Percentiles rank a stretch among this genome's conserved stretches.
phyloP scores from a whole-genome alignment of 2,888 invertebrate genomes.

The Ophion obscuratus region DNA sequence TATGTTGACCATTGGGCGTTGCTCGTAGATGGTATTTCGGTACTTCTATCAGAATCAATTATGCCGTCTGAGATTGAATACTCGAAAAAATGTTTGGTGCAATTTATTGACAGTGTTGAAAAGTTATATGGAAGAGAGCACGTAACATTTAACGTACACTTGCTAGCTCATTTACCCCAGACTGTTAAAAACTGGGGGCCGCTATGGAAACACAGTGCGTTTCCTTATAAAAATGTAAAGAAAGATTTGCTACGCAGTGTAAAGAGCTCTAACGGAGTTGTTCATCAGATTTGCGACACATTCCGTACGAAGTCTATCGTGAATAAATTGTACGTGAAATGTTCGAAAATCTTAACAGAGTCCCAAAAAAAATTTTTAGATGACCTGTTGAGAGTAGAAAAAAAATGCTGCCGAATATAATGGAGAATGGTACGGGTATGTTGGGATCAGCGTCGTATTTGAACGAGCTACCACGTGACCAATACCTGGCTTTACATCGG shows the following conservation, averaged over 20 bases:
- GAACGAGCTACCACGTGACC: conserved; percentile 27
- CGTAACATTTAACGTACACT: conserved; percentile 54
- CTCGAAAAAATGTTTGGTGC: conserved; percentile 45
- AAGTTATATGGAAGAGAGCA: conserved; percentile 37
- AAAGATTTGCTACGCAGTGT: conserved; percentile 49
- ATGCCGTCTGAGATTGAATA: conserved; percentile 45
- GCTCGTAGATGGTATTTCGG: conserved; percentile 49
- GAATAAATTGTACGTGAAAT: conserved; percentile 27
- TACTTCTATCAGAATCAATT: conserved; percentile 55
- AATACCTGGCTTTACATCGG: conserved; percentile 52
- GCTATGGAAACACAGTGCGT: conserved; percentile 59
- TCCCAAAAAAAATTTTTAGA: not conserved
- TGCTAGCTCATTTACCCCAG: conserved; percentile 63
- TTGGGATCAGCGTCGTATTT: conserved; percentile 25
- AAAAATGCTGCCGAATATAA: conserved; percentile 4
- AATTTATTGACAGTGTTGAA: conserved; percentile 54
- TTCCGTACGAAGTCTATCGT: conserved; percentile 36
- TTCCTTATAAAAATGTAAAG: conserved; percentile 55
- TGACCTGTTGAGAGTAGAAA: conserved; percentile 25
- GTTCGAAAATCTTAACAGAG: conserved; percentile 22
- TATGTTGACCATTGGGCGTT: conserved; percentile 39
- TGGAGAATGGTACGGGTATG: conserved; percentile 17
- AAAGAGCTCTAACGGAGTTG: conserved; percentile 56
- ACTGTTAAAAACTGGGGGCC: conserved; percentile 69
- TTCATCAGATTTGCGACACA: conserved; percentile 58